A percentile compares a stretch with the other conserved stretches of the same genome.
phyloP scores from a whole-genome alignment of 2,888 invertebrate species.

The Drosophila neotestacea region DNA sequence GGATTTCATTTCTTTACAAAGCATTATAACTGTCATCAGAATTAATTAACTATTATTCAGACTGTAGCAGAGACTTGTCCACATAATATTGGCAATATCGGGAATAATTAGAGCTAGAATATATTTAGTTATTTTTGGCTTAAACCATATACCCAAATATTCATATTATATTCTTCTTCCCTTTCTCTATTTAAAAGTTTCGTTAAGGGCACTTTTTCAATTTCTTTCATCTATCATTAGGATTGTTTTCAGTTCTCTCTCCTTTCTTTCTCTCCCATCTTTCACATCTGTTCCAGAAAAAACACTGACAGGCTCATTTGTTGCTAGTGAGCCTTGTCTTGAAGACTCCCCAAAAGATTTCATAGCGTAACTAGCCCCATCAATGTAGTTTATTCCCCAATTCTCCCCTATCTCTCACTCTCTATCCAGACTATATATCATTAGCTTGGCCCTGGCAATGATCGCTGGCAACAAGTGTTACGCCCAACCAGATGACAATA shows the following conservation, averaged over 20 bases:
- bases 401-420: constrained; percentile 19
- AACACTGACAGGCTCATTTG: constrained; percentile 73
- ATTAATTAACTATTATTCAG: too few species aligned
- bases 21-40: too few species aligned
- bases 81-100: too few species aligned
- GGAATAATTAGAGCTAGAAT: too few species aligned
- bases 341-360: constrained; percentile 20
- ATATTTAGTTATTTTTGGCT: too few species aligned
- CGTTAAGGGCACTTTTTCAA: neutral
- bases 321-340: constrained; percentile 65
- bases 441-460: constrained; percentile 67
- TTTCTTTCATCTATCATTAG: neutral
- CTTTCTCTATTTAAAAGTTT: neutral
- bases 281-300: constrained; percentile 18
- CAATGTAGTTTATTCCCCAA: constrained; percentile 9
- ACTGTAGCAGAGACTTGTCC: too few species aligned
- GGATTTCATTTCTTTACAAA: too few species aligned
- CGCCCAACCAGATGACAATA: constrained; percentile 64
- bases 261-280: neutral
- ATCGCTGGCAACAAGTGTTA: constrained; percentile 76
- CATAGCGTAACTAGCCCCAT: constrained; percentile 23
- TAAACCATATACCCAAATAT: too few species aligned
- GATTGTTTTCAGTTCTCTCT: neutral
- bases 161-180: too few species aligned
- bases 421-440: constrained; percentile 42